Conservation (phyloP, 1,140 invertebrate genomes). For the Phortica variegata region DNA sequence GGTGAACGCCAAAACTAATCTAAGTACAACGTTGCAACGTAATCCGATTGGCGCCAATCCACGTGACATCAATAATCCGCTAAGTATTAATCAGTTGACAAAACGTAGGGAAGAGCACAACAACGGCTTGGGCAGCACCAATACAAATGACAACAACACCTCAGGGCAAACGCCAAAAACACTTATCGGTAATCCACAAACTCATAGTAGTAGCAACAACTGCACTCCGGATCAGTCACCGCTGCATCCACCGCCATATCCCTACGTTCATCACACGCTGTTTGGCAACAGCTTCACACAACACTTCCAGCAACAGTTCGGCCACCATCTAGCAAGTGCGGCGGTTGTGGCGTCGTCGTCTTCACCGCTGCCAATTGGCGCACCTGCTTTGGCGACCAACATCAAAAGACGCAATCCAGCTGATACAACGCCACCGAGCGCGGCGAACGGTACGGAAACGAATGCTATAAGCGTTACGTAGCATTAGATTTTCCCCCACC, state of each 20-base stretch:
- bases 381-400: conserved; percentile 13
- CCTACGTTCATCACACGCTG: conserved; percentile 23
- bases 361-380: conserved; percentile 10
- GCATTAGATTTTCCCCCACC: no score
- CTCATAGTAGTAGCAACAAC: no score
- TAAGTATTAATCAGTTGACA: conserved; percentile 84
- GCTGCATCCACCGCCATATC: not conserved
- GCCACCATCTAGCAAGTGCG: conserved; percentile 29
- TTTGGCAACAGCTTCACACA: conserved; percentile 35
- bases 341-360: no score
- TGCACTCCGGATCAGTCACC: no score
- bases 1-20: not conserved
- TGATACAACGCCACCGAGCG: conserved; percentile 15
- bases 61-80: conserved; percentile 85
- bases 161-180: conserved; percentile 2
- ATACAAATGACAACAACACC: not conserved
- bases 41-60: conserved; percentile 87
- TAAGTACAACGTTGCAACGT: conserved; percentile 19
- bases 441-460: conserved; percentile 26
- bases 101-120: conserved; percentile 50
- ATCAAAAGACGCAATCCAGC: conserved; percentile 23
- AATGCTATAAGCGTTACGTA: conserved; percentile 53
- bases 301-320: conserved; percentile 43
- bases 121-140: conserved; percentile 1
- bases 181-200: not conserved